Evolutionary conservation across 2,113 vertebrate species (phyloP), one percentile per base, ranked within the genome.

Genomic region (Zapus hudsonius): DNA sequence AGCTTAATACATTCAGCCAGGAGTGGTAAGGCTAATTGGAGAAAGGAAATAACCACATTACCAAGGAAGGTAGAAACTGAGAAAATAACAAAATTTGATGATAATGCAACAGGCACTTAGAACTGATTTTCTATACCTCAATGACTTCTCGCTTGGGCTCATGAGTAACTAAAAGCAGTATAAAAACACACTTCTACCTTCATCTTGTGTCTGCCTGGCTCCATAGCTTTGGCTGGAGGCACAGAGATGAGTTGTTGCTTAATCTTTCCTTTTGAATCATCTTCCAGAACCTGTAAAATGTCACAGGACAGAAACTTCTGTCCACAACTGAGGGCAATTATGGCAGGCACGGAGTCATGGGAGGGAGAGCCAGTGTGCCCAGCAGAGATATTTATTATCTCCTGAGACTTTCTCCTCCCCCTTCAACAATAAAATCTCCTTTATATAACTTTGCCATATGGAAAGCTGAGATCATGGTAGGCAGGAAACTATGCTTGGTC

Each of bases 321-420:
- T 38, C 6, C 59, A 9, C 13, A 22, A 16, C 20, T 7, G 64
- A 44, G 3, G 29, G 31, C 29, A 23, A 8, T 64, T 64, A 20
- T 23, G n/a, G n/a, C n/a, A n/a, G n/a, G n/a, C n/a, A n/a, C n/a
- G n/a, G n/a, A n/a, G n/a, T 17, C 61, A 23, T 47, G 61, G n/a
- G n/a, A 66, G 29, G 10, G 8, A 5, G 12, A 6, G 11, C 4
- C 13, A 3, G 25, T 5, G 44, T 29, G 5, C 0, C 66, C 1
- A 44, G 80, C 33, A 66, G 11, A n/a, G 19, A 64, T 22, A 44
- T n/a, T n/a, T n/a, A n/a, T 82, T 22, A n/a, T 64, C 40, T 66
- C 31, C 22, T 6, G 38, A 64, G 29, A 2, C 42, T 27, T 64
- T 1, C 27, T 1, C 36, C 20, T 7, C 12, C 11, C 33, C 40